Conservation (phyloP, 2,888 invertebrate species). For the Eupithecia tripunctaria region DNA sequence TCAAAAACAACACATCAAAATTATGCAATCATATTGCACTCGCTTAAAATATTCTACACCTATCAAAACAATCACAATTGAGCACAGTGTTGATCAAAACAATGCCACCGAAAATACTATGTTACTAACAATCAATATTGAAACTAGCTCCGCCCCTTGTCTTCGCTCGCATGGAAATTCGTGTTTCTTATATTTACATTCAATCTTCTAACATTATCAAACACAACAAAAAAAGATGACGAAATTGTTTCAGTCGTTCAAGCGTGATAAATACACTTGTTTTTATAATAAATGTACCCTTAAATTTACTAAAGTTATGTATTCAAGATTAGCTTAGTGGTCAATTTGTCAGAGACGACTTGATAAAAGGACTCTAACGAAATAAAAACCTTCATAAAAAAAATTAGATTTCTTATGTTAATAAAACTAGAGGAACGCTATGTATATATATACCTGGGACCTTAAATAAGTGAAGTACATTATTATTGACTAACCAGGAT, state of each 20-base stretch:
- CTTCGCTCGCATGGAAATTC: too few relatives aligned
- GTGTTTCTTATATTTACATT: too few relatives aligned
- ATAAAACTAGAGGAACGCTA: not conserved
- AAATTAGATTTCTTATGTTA: too few relatives aligned
- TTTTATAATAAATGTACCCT: too few relatives aligned
- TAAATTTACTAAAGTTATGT: too few relatives aligned
- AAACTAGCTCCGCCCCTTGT: too few relatives aligned
- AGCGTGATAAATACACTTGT: too few relatives aligned
- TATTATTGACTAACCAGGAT: not conserved
- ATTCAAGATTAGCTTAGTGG: not conserved
- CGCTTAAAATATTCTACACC: not conserved
- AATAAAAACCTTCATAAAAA: too few relatives aligned
- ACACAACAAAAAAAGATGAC: too few relatives aligned
- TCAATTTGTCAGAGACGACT: not conserved
- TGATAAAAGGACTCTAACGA: not conserved
- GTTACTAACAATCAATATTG: not conserved
- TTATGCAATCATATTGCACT: not conserved
- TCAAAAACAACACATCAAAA: slow-evolving; percentile 12
- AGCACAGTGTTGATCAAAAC: slow-evolving; percentile 2
- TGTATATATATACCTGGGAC: not conserved
- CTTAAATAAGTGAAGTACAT: not conserved
- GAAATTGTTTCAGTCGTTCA: too few relatives aligned
- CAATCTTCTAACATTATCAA: too few relatives aligned
- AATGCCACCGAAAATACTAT: not conserved
- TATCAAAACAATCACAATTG: not conserved